Percentiles rank a stretch among this genome's conserved stretches.
Conservation (phyloP, 64 coral and sea anemone species). For the Hydrozoanthus tunicans region DNA sequence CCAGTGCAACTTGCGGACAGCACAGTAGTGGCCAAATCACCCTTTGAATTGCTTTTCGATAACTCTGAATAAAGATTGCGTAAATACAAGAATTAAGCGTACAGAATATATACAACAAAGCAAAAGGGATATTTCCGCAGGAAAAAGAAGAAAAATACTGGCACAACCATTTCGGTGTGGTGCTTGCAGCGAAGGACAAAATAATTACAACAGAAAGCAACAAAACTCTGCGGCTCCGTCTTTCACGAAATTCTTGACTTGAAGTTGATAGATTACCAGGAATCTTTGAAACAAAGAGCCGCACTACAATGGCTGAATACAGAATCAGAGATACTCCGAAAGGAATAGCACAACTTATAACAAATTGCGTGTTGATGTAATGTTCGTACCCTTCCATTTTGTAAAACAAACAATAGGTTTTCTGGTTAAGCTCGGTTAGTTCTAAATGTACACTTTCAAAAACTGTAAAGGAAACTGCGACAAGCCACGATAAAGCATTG, state of each 20-base stretch:
- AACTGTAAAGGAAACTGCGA: constrained; percentile 3
- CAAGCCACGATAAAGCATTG: neutral
- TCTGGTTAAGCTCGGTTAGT: neutral
- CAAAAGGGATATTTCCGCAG: constrained; percentile 31
- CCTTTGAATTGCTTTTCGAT: constrained; percentile 12
- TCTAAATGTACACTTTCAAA: neutral
- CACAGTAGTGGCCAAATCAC: neutral
- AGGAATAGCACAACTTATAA: constrained; percentile 2
- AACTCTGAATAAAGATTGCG: neutral
- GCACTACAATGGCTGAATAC: constrained; percentile 13
- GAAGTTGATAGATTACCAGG: constrained; percentile 5
- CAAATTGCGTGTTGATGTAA: constrained; percentile 1
- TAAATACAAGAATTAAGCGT: constrained; percentile 25
- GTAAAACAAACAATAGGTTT: constrained; percentile 8
- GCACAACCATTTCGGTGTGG: constrained; percentile 12
- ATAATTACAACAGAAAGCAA: constrained; percentile 4
- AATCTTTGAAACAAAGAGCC: constrained; percentile 6
- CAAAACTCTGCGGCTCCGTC: constrained; percentile 21
- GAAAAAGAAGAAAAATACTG: neutral
- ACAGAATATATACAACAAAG: constrained; percentile 22
- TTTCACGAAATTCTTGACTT: constrained; percentile 7
- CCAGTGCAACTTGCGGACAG: neutral
- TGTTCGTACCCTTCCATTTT: neutral
- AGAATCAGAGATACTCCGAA: neutral
- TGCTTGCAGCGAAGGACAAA: constrained; percentile 8